Conservation (phyloP, 64 coral and sea anemone species). For the Pocillopora verrucosa region DNA sequence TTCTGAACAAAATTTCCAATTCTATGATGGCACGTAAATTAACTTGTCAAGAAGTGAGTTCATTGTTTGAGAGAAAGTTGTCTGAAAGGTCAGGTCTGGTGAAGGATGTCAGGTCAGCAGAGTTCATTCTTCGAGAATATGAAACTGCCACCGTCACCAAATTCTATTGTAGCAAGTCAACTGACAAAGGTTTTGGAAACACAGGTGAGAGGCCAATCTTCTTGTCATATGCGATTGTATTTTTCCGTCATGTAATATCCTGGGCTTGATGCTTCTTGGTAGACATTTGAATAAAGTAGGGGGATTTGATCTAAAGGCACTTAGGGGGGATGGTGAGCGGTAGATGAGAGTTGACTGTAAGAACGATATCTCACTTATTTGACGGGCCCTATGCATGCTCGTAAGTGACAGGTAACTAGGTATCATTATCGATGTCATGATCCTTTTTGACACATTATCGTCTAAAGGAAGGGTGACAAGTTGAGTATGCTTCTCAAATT, state of each 20-base stretch:
- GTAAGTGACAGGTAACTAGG: no score
- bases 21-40: no score
- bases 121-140: constrained; percentile 33
- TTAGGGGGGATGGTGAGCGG: no score
- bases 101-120: background rate
- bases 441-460: background rate
- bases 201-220: constrained; percentile 30
- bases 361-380: no score
- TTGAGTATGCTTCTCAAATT: background rate
- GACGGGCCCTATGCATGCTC: no score
- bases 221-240: background rate
- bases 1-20: no score
- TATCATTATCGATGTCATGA: no score
- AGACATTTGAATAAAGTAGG: background rate
- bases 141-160: constrained; percentile 34
- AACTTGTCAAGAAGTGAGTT: no score
- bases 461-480: no score
- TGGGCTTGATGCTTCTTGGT: background rate
- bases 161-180: constrained; percentile 23
- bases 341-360: no score
- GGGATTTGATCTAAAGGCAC: no score
- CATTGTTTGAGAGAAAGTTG: background rate
- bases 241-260: background rate
- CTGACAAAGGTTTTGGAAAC: constrained; percentile 49
- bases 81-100: constrained; percentile 44